Evolutionary conservation across 2,888 invertebrate genomes (phyloP).

Genomic region (Hedychridium roseum): DNA sequence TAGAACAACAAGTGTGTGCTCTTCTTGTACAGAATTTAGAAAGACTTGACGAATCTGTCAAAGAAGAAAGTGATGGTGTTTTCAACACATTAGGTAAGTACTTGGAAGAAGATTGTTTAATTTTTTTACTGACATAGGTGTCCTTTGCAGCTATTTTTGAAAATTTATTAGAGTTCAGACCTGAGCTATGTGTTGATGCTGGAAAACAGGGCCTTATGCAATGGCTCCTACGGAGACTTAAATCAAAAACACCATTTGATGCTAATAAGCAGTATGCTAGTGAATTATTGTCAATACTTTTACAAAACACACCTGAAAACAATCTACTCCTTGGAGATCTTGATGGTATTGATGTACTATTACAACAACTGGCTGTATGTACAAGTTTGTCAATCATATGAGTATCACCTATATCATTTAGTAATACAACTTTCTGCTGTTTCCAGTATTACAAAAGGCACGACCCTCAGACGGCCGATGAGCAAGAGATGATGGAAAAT

Average conservation of each 20-base stretch:
- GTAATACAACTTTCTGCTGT: slow-evolving; percentile 7
- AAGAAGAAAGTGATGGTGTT: slow-evolving; percentile 95
- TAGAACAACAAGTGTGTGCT: slow-evolving; percentile 90
- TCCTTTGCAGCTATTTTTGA: slow-evolving; percentile 81
- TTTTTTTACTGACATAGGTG: slow-evolving; percentile 3
- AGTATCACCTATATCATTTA: neutral
- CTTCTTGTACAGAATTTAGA: slow-evolving; percentile 92
- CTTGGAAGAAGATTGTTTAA: neutral
- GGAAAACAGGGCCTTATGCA: slow-evolving; percentile 89
- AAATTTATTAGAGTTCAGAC: slow-evolving; percentile 91
- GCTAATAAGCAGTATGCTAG: slow-evolving; percentile 94
- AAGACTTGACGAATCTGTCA: slow-evolving; percentile 89
- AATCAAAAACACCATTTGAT: slow-evolving; percentile 90
- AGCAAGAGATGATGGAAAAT: slow-evolving; percentile 99
- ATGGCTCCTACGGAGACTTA: slow-evolving; percentile 92
- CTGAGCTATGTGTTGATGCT: slow-evolving; percentile 84
- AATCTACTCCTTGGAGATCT: slow-evolving; percentile 84
- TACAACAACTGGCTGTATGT: slow-evolving; percentile 90
- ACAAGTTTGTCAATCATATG: neutral
- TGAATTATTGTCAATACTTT: slow-evolving; percentile 93
- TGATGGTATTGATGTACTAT: slow-evolving; percentile 94
- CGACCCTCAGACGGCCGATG: slow-evolving; percentile 90
- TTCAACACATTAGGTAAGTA: slow-evolving; percentile 85
- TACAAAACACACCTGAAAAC: slow-evolving; percentile 90
- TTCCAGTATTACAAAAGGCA: slow-evolving; percentile 89